Conservation (phyloP, 2,113 vertebrate species). For the Pithys albifrons region DNA sequence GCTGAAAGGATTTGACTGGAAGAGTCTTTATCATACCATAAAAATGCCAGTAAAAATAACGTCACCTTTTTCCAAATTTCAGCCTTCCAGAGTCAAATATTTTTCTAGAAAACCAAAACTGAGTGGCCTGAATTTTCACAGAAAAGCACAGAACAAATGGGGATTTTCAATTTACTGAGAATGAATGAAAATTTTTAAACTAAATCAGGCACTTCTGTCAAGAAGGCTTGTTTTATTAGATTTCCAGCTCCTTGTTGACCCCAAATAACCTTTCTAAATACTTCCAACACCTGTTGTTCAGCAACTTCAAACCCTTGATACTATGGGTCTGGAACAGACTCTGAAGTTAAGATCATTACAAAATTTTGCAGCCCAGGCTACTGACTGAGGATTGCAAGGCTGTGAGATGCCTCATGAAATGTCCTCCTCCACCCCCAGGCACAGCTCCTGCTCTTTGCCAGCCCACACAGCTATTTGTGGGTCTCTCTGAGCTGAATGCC, state of each 20-base stretch:
- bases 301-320: background rate
- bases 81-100: accelerated
- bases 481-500: background rate
- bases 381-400: background rate
- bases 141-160: background rate
- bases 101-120: background rate
- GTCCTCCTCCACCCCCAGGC: accelerated
- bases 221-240: background rate
- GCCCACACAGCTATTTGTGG: background rate
- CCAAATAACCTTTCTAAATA: background rate
- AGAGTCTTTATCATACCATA: background rate
- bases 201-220: background rate
- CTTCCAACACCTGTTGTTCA: background rate
- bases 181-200: background rate
- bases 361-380: background rate
- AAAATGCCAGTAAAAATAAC: background rate
- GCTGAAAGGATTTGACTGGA: background rate
- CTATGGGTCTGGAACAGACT: background rate
- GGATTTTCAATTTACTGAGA: background rate
- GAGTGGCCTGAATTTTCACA: background rate
- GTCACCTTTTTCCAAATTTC: background rate
- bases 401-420: accelerated
- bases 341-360: background rate
- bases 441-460: background rate
- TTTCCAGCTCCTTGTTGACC: background rate